These are phyloP conservation scores for Pissodes strobi DNA, from an alignment of 1,140 invertebrate species.

Conservation along the genomic window DNA sequence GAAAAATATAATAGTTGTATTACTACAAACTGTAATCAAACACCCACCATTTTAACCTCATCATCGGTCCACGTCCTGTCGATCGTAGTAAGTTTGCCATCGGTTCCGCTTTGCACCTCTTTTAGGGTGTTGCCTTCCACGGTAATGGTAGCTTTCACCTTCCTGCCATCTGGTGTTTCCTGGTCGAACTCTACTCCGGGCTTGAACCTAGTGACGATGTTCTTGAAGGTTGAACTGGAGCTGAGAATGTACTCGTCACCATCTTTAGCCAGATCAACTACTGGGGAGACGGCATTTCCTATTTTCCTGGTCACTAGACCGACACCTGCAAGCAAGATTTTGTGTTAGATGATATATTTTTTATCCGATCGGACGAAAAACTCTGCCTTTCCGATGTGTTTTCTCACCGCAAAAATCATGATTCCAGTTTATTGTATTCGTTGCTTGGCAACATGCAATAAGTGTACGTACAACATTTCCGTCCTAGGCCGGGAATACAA, in stretches of 20 bases:
- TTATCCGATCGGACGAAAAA: too few species aligned
- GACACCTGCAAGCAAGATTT: conserved; percentile 70
- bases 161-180: conserved; percentile 81
- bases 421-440: too few species aligned
- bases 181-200: conserved; percentile 84
- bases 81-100: conserved; percentile 68
- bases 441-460: too few species aligned
- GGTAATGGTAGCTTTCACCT: conserved; percentile 74
- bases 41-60: conserved; percentile 70
- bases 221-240: conserved; percentile 85
- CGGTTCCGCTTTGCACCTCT: conserved; percentile 71
- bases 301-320: conserved; percentile 75
- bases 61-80: conserved; percentile 70
- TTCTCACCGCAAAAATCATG: too few species aligned
- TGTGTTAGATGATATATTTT: too few species aligned
- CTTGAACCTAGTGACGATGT: conserved; percentile 75
- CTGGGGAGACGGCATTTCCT: conserved; percentile 73
- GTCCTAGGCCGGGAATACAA: too few species aligned
- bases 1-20: too few species aligned
- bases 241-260: conserved; percentile 73
- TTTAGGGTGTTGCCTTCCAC: conserved; percentile 70
- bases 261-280: conserved; percentile 70
- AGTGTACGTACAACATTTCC: too few species aligned
- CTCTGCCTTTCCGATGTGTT: too few species aligned
- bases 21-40: conserved; percentile 2